phyloP scores from a whole-genome alignment of 2,888 invertebrate species.

The Epistrophe eligans region DNA sequence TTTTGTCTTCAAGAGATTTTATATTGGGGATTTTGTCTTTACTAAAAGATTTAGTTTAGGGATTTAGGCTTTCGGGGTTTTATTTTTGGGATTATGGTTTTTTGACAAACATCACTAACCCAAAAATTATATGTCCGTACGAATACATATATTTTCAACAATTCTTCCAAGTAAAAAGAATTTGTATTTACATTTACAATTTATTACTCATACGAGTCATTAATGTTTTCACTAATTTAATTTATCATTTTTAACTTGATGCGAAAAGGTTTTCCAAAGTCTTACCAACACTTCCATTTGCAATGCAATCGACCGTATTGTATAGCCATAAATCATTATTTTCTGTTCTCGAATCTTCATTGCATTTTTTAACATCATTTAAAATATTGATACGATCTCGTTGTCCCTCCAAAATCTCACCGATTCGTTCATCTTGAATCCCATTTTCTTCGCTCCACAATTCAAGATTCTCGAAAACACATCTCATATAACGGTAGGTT shows the following conservation, averaged over 20 bases:
- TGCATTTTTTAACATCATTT: not conserved
- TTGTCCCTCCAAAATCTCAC: not conserved
- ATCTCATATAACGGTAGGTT: not conserved
- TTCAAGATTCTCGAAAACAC: constrained; percentile 10
- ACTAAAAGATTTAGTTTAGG: no score
- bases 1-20: no score
- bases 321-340: not conserved
- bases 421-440: not conserved
- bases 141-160: no score
- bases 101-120: no score
- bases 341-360: not conserved
- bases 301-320: not conserved
- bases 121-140: no score
- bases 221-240: not conserved
- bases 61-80: no score
- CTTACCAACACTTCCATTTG: not conserved
- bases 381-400: not conserved
- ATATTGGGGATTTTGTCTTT: no score
- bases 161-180: no score
- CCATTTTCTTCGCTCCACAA: constrained; percentile 1
- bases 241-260: not conserved
- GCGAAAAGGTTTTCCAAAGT: not conserved
- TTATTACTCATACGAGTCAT: no score
- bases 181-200: no score
- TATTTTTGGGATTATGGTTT: no score